Evolutionary conservation across 2,113 vertebrate genomes (phyloP).

Genomic region (Orycteropus afer): DNA sequence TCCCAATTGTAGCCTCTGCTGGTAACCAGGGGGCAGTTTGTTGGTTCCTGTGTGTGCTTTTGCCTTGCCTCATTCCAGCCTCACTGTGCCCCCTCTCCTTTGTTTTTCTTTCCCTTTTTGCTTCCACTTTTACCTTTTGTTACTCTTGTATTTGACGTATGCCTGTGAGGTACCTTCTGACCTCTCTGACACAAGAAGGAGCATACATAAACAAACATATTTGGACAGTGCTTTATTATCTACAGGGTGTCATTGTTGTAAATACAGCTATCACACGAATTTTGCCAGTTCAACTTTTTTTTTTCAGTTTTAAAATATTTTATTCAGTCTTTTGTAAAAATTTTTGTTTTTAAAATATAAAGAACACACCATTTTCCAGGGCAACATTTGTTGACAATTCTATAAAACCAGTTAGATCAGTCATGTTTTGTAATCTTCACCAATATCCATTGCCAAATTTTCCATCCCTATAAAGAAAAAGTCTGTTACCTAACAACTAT

Average conservation of each 20-base stretch:
- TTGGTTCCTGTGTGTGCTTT: not conserved
- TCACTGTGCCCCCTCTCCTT: not conserved
- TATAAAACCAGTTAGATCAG: too few relatives aligned
- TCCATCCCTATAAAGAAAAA: too few relatives aligned
- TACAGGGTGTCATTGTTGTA: not conserved
- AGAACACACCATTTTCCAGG: too few relatives aligned
- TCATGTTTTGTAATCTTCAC: too few relatives aligned
- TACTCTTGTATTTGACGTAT: not conserved
- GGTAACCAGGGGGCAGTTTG: not conserved
- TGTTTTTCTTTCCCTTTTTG: not conserved
- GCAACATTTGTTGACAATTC: too few relatives aligned
- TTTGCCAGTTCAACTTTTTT: not conserved
- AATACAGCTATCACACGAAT: not conserved
- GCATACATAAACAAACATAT: not conserved
- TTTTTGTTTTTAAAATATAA: too few relatives aligned
- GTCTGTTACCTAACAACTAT: too few relatives aligned
- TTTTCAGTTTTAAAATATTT: too few relatives aligned
- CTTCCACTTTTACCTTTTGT: slow-evolving; percentile 38
- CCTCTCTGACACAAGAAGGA: not conserved
- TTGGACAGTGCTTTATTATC: not conserved
- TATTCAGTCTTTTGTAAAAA: too few relatives aligned
- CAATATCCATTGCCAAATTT: too few relatives aligned
- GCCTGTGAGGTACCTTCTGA: not conserved
- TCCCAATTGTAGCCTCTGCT: too few relatives aligned
- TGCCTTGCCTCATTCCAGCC: not conserved